Percentiles rank a stretch among this genome's conserved stretches.
Conservation (phyloP, 2,113 vertebrate genomes). For the Delphinus delphis region DNA sequence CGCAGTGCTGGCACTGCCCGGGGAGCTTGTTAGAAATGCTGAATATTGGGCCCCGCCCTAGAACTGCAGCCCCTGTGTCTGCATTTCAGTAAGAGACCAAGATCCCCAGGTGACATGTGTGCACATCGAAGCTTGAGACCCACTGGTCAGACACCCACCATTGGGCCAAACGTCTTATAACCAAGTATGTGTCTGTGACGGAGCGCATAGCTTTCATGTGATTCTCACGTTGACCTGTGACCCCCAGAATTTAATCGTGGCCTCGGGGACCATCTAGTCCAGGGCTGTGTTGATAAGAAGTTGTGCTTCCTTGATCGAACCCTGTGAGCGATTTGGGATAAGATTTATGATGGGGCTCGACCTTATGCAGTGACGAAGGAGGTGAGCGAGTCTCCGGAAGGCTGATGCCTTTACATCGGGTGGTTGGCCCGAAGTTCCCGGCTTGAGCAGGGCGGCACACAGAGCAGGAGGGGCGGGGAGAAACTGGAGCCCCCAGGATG, state of each 20-base stretch:
- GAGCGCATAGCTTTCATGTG: not conserved
- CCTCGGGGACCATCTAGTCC: not conserved
- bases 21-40: not conserved
- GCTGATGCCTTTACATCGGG: not conserved
- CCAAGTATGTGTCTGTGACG: not conserved
- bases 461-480: no score
- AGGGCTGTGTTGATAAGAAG: not conserved
- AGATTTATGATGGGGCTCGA: not conserved
- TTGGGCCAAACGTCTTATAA: not conserved
- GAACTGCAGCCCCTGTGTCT: not conserved
- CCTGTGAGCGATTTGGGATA: not conserved
- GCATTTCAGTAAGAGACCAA: not conserved
- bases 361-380: not conserved
- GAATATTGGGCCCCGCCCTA: not conserved
- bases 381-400: not conserved
- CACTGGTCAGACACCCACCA: not conserved
- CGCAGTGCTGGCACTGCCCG: rapidly evolving
- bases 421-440: not conserved
- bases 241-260: not conserved
- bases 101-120: not conserved
- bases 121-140: not conserved
- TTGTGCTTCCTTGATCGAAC: not conserved
- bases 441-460: not conserved
- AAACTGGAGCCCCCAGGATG: not conserved
- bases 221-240: not conserved